These are phyloP conservation scores for Gambusia yucatana DNA, from an alignment of 2,797 vertebrate genomes.

Conservation along the genomic window DNA sequence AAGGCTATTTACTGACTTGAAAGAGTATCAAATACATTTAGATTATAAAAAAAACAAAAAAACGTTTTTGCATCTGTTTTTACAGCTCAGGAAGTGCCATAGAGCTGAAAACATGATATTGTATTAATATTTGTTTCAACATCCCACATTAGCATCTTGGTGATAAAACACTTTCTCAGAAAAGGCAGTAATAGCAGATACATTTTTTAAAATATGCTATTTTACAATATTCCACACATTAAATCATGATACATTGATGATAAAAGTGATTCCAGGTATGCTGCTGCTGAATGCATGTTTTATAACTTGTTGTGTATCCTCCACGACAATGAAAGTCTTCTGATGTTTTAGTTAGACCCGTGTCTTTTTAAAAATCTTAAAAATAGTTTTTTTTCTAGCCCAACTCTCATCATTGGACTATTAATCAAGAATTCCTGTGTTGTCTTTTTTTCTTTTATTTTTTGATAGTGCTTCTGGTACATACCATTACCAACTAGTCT, in stretches of 20 bases:
- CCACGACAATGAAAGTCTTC: neutral
- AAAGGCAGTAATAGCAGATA: neutral
- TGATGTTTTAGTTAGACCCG: neutral
- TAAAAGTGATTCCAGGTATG: neutral
- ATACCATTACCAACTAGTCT: neutral
- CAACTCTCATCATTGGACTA: neutral
- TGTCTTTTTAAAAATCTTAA: neutral
- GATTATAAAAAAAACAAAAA: neutral
- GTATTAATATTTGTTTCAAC: neutral
- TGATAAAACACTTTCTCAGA: neutral
- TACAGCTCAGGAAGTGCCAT: neutral
- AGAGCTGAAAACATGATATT: neutral
- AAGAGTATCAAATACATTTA: neutral
- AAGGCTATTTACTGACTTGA: neutral
- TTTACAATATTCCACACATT: neutral
- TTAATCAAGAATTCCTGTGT: neutral
- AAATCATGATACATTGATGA: neutral
- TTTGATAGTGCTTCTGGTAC: neutral
- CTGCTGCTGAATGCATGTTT: neutral
- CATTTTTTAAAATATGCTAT: neutral
- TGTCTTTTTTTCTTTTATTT: neutral
- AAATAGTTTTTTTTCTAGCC: neutral
- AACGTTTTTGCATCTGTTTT: neutral
- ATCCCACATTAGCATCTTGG: neutral
- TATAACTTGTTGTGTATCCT: neutral